phyloP scores from a whole-genome alignment of 2,113 vertebrate species.

The Empidonax traillii region DNA sequence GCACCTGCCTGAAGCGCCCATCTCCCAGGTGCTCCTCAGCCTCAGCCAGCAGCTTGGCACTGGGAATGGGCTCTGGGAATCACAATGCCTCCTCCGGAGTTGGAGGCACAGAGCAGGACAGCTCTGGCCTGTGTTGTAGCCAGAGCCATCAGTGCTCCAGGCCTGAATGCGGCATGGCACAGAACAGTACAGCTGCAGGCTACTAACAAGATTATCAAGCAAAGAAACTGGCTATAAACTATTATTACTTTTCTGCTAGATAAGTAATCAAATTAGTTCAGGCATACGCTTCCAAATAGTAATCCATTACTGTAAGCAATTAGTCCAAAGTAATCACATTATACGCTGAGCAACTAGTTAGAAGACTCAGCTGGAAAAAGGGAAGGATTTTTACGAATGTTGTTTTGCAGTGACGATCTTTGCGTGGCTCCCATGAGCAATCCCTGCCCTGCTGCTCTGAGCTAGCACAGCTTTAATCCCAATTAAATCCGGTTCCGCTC shows the following conservation, averaged over 20 bases:
- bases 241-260: constrained; percentile 50
- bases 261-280: constrained; percentile 59
- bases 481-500: not conserved
- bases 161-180: not conserved
- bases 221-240: constrained; percentile 25
- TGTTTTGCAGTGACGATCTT: not conserved
- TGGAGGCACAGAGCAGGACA: rapidly evolving
- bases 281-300: not conserved
- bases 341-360: constrained; percentile 27
- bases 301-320: constrained; percentile 36
- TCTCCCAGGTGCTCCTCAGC: not conserved
- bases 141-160: not conserved
- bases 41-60: rapidly evolving
- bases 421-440: not conserved
- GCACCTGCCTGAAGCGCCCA: not conserved
- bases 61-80: not conserved
- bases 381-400: not conserved
- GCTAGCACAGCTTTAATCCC: not conserved
- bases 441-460: not conserved
- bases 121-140: not conserved
- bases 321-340: constrained; percentile 39
- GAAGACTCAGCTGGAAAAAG: not conserved
- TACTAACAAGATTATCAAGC: constrained; percentile 47
- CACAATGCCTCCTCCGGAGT: not conserved
- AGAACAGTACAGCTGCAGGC: constrained; percentile 12